Conservation (phyloP, 2,797 vertebrate species). For the Coregonus sp. region DNA sequence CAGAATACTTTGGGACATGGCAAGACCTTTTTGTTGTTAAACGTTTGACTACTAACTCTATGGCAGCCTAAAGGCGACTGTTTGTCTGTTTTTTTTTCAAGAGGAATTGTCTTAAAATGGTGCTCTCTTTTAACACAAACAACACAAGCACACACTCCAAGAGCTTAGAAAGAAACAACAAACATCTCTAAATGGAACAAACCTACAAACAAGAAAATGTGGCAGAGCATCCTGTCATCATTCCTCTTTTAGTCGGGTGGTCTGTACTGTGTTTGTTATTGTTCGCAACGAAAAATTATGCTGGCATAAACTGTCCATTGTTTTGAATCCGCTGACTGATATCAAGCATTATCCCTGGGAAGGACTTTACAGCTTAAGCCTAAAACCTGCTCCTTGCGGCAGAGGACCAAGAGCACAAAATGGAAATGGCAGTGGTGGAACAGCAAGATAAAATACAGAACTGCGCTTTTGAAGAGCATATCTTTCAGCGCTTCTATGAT, state of each 20-base stretch:
- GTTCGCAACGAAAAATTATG: constrained; percentile 48
- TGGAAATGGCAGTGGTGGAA: constrained; percentile 40
- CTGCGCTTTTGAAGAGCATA: constrained; percentile 51
- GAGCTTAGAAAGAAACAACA: constrained; percentile 50
- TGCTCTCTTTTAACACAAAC: constrained; percentile 66
- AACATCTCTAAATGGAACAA: constrained; percentile 24
- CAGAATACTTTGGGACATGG: constrained; percentile 38
- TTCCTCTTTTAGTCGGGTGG: constrained; percentile 68
- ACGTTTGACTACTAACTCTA: constrained; percentile 52
- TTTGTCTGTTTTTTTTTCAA: constrained; percentile 54
- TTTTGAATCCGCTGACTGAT: constrained; percentile 62
- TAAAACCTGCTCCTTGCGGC: constrained; percentile 9
- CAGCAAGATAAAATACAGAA: constrained; percentile 48
- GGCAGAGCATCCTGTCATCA: constrained; percentile 58
- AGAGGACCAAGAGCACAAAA: constrained; percentile 38
- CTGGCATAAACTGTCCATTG: constrained; percentile 58
- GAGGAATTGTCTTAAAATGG: constrained; percentile 77
- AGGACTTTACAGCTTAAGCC: constrained; percentile 43
- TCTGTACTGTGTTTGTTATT: constrained; percentile 67
- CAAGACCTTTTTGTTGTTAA: constrained; percentile 45
- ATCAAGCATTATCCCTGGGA: constrained; percentile 43
- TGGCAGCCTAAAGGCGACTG: constrained; percentile 58
- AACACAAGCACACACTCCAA: constrained; percentile 31
- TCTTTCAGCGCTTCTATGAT: constrained; percentile 53
- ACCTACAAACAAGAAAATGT: constrained; percentile 33